Percentiles rank a stretch among this genome's conserved stretches.
Conservation (phyloP, 2,113 vertebrate genomes). For the Heloderma charlesbogerti region DNA sequence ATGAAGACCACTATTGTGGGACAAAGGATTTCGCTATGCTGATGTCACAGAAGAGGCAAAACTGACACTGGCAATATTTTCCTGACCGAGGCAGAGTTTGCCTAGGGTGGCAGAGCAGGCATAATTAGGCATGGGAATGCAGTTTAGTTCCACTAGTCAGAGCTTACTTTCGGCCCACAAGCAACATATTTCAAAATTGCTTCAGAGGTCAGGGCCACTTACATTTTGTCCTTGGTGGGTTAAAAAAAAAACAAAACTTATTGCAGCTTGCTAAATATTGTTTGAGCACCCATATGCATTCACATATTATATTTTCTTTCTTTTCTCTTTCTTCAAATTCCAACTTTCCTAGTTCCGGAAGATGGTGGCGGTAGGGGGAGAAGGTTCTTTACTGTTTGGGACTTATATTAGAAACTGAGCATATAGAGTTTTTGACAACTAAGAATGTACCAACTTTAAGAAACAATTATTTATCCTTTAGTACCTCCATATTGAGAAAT, state of each 20-base stretch:
- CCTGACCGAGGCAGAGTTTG: neutral
- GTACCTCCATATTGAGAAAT: neutral
- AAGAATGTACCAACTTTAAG: neutral
- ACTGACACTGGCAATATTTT: neutral
- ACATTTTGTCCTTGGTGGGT: neutral
- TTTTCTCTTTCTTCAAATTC: conserved; percentile 1
- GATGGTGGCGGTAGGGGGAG: no score
- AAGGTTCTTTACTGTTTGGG: neutral
- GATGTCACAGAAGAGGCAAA: neutral
- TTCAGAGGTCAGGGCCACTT: neutral
- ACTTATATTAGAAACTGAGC: neutral
- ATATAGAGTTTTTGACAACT: neutral
- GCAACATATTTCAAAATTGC: neutral
- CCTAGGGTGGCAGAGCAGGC: neutral
- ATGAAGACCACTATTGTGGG: neutral
- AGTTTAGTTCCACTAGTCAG: no score
- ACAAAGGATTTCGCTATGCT: neutral
- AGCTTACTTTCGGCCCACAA: neutral
- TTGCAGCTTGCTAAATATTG: neutral
- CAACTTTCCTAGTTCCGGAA: neutral
- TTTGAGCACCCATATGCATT: neutral
- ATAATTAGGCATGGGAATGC: neutral
- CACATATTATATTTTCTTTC: neutral
- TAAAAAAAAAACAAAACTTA: no score
- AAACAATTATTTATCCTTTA: neutral